These are phyloP conservation scores for Caenorhabditis parvicauda DNA, from an alignment of 2,888 invertebrate genomes.

Conservation along the genomic window DNA sequence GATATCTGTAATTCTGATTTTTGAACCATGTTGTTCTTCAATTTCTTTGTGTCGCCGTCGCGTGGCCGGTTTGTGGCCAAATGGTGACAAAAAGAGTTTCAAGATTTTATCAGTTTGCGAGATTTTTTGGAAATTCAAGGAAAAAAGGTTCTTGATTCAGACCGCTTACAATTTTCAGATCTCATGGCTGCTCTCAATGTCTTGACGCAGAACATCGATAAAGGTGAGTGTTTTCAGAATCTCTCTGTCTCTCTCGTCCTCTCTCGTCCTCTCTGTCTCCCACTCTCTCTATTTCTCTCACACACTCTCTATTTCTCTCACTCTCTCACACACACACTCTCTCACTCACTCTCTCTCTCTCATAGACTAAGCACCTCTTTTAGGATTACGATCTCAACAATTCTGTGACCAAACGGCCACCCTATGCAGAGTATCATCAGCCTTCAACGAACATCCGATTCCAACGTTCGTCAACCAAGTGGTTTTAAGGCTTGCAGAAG, in stretches of 20 bases:
- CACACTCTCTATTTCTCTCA: neutral
- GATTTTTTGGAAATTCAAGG: too few relatives aligned
- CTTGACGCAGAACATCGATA: slow-evolving; percentile 11
- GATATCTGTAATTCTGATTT: too few relatives aligned
- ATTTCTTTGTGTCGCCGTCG: too few relatives aligned
- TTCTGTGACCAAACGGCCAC: slow-evolving; percentile 96
- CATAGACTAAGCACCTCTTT: too few relatives aligned
- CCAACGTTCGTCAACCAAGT: slow-evolving; percentile 95
- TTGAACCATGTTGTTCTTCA: too few relatives aligned
- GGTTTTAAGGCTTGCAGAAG: slow-evolving; percentile 87
- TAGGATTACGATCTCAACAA: slow-evolving; percentile 83
- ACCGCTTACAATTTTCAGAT: too few relatives aligned
- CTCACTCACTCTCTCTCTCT: too few relatives aligned
- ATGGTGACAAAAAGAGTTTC: too few relatives aligned
- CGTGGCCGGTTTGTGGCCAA: too few relatives aligned
- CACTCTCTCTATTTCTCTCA: neutral
- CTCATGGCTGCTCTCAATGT: slow-evolving; percentile 1
- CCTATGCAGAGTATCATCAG: slow-evolving; percentile 86
- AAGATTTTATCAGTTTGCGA: too few relatives aligned
- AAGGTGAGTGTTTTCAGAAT: too few relatives aligned
- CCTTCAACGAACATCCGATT: slow-evolving; percentile 96
- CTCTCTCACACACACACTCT: neutral
- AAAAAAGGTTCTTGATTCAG: too few relatives aligned
- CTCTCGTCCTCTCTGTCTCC: neutral
- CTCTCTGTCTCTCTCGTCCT: neutral